phyloP scores from a whole-genome alignment of 2,888 invertebrate genomes.

The Tholera decimalis region DNA sequence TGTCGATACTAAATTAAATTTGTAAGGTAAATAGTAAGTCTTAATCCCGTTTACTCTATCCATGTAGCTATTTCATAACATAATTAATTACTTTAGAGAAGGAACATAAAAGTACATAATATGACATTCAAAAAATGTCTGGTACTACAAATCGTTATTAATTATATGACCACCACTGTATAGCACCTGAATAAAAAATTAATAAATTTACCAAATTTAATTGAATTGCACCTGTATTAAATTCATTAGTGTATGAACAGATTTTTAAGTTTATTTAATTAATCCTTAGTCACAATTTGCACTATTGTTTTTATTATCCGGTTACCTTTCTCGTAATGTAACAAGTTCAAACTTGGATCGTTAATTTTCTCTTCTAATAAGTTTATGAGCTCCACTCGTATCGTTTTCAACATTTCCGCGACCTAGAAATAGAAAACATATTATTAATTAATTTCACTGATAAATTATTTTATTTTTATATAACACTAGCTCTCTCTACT shows the following conservation, averaged over 20 bases:
- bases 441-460: too few relatives aligned
- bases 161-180: too few relatives aligned
- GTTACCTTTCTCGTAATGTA: conserved; percentile 94
- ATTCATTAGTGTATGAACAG: conserved; percentile 36
- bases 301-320: conserved; percentile 95
- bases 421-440: conserved; percentile 87
- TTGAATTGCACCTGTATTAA: conserved; percentile 47
- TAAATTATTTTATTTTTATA: too few relatives aligned
- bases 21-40: too few relatives aligned
- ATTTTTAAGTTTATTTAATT: conserved; percentile 41
- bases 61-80: too few relatives aligned
- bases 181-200: conserved; percentile 51
- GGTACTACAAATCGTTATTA: too few relatives aligned
- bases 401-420: conserved; percentile 96
- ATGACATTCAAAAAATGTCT: too few relatives aligned
- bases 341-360: conserved; percentile 94
- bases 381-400: conserved; percentile 94
- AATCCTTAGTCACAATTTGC: conserved; percentile 92
- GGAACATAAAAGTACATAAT: too few relatives aligned
- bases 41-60: too few relatives aligned
- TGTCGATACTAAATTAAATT: too few relatives aligned
- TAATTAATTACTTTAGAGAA: too few relatives aligned
- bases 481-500: too few relatives aligned
- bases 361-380: conserved; percentile 96
- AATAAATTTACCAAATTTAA: conserved; percentile 30